A percentile compares a stretch with the other conserved stretches of the same genome.
These are phyloP conservation scores for Molanna angustata DNA, from an alignment of 2,888 invertebrate species.

Conservation along the genomic window DNA sequence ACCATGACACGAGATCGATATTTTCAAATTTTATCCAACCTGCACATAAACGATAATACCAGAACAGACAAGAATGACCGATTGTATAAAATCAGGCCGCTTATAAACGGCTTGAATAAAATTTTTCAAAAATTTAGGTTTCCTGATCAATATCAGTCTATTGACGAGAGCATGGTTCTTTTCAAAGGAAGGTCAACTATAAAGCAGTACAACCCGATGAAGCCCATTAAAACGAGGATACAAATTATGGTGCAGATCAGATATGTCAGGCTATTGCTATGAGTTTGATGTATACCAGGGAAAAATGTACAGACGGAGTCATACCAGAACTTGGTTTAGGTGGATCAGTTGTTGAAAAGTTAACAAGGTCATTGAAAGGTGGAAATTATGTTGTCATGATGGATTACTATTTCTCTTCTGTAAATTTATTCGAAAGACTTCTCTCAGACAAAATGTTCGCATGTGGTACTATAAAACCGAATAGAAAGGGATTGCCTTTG, in stretches of 20 bases:
- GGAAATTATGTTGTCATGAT: background rate
- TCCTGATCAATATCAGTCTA: background rate
- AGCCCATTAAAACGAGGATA: background rate
- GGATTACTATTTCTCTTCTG: background rate
- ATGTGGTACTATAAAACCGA: background rate
- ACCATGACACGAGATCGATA: background rate
- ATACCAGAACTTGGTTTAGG: background rate
- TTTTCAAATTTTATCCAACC: background rate
- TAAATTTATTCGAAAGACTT: background rate
- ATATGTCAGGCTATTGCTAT: no score
- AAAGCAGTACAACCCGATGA: background rate
- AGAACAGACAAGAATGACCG: background rate
- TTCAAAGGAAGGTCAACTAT: background rate
- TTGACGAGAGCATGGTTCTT: background rate
- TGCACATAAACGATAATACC: background rate
- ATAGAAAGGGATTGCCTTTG: no score
- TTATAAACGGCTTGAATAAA: background rate
- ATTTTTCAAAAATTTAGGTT: background rate
- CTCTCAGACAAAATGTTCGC: background rate
- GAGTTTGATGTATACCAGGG: background rate
- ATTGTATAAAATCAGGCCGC: background rate
- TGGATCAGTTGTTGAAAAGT: no score
- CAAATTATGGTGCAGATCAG: background rate
- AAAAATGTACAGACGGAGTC: background rate
- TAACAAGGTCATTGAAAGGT: no score